Conservation (phyloP, 2,888 invertebrate species). For the Euplagia quadripunctaria region DNA sequence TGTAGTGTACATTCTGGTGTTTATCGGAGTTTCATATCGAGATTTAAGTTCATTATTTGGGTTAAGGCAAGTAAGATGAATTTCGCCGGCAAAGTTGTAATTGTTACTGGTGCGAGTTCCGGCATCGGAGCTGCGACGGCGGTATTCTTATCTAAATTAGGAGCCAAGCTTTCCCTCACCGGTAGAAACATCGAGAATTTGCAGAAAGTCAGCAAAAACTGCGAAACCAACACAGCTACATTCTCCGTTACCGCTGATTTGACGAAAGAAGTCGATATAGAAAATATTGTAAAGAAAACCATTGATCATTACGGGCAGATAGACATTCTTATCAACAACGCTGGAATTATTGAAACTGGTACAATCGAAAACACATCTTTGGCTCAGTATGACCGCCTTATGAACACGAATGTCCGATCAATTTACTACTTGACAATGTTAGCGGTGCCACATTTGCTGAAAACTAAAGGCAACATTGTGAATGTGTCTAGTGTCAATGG, state of each 20-base stretch:
- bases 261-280: constrained; percentile 91
- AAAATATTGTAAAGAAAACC: constrained; percentile 91
- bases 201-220: constrained; percentile 76
- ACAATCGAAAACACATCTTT: constrained; percentile 94
- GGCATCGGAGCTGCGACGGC: constrained; percentile 95
- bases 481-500: constrained; percentile 98
- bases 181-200: constrained; percentile 91
- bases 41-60: background rate
- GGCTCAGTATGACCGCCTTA: constrained; percentile 95
- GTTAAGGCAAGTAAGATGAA: constrained; percentile 69
- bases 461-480: constrained; percentile 96
- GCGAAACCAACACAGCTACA: constrained; percentile 78
- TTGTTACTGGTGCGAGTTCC: constrained; percentile 94
- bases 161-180: constrained; percentile 91
- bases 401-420: constrained; percentile 96
- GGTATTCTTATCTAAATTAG: constrained; percentile 91
- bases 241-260: constrained; percentile 90
- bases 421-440: constrained; percentile 94
- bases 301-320: constrained; percentile 91
- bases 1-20: constrained; percentile 3
- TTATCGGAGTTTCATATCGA: constrained; percentile 7
- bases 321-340: constrained; percentile 96
- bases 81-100: constrained; percentile 91
- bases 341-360: constrained; percentile 94
- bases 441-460: constrained; percentile 94